A percentile compares a stretch with the other conserved stretches of the same genome.
Evolutionary conservation across 1,140 invertebrate genomes (phyloP).

Genomic region (Cotesia chilonis): DNA sequence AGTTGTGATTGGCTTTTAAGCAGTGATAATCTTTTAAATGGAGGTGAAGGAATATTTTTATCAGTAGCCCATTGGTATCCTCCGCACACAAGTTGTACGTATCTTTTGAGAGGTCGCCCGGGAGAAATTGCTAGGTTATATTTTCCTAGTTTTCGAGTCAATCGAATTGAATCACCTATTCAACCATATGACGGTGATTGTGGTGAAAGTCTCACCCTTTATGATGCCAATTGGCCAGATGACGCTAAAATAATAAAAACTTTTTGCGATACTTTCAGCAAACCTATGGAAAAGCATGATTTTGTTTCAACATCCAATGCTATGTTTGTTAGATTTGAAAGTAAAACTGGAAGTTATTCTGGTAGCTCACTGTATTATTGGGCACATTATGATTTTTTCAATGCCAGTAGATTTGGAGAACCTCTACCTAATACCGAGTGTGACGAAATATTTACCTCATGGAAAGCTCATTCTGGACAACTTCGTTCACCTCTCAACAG

Average conservation of each 20-base stretch:
- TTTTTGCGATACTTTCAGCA: constrained; percentile 91
- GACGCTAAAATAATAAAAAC: constrained; percentile 89
- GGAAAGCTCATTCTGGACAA: constrained; percentile 75
- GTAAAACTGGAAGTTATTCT: constrained; percentile 89
- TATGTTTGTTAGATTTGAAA: constrained; percentile 87
- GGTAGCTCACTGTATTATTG: constrained; percentile 89
- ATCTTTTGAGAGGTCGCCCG: constrained; percentile 82
- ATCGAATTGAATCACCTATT: constrained; percentile 87
- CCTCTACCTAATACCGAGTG: constrained; percentile 81
- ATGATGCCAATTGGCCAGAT: constrained; percentile 85
- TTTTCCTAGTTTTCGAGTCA: constrained; percentile 89
- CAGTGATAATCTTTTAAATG: constrained; percentile 78
- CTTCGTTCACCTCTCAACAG: constrained; percentile 85
- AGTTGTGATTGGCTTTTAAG: constrained; percentile 88
- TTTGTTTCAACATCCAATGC: constrained; percentile 87
- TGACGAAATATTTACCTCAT: constrained; percentile 85
- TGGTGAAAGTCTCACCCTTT: constrained; percentile 86
- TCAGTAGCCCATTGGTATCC: constrained; percentile 93
- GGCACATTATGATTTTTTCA: constrained; percentile 93
- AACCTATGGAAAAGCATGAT: constrained; percentile 90
- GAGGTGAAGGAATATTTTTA: constrained; percentile 87
- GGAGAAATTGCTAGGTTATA: constrained; percentile 88
- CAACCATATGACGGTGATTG: constrained; percentile 86
- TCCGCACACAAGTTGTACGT: constrained; percentile 88
- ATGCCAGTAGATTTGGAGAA: constrained; percentile 84